Conservation (phyloP, 2,797 vertebrate genomes). For the Tiaroga cobitis region DNA sequence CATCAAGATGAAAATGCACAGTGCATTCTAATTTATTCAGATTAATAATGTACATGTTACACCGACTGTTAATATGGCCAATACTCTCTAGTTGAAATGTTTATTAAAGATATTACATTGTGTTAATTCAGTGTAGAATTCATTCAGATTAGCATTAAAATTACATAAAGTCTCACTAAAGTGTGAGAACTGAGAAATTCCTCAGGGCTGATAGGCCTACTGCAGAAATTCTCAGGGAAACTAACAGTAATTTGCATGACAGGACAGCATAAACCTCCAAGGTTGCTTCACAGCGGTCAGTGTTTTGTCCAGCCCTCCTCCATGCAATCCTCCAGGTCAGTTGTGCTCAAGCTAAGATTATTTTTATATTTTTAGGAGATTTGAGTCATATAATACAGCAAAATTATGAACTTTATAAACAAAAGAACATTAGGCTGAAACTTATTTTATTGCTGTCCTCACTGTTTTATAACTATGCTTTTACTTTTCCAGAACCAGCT, state of each 20-base stretch:
- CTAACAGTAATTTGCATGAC: not conserved
- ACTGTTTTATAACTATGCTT: not conserved
- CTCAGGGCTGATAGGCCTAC: conserved; percentile 1
- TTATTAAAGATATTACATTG: not conserved
- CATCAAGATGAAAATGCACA: not conserved
- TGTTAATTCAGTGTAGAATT: not conserved
- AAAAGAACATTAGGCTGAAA: not conserved
- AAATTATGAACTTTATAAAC: not conserved
- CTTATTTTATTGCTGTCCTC: not conserved
- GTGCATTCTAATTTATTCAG: not conserved
- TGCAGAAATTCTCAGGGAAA: not conserved
- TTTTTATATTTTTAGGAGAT: not conserved
- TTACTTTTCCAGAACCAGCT: conserved; percentile 22
- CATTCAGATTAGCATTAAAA: not conserved
- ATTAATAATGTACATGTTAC: not conserved
- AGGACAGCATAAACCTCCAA: not conserved
- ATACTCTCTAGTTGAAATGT: not conserved
- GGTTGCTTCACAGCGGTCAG: conserved; percentile 18
- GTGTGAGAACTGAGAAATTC: not conserved
- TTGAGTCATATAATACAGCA: not conserved
- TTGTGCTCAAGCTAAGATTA: not conserved
- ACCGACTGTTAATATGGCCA: not conserved
- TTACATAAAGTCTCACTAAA: not conserved
- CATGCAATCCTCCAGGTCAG: not conserved
- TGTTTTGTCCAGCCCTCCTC: not conserved